A percentile compares a stretch with the other conserved stretches of the same genome.
Evolutionary conservation across 2,888 invertebrate species (phyloP).

Genomic region (Pollenia griseotomentosa): DNA sequence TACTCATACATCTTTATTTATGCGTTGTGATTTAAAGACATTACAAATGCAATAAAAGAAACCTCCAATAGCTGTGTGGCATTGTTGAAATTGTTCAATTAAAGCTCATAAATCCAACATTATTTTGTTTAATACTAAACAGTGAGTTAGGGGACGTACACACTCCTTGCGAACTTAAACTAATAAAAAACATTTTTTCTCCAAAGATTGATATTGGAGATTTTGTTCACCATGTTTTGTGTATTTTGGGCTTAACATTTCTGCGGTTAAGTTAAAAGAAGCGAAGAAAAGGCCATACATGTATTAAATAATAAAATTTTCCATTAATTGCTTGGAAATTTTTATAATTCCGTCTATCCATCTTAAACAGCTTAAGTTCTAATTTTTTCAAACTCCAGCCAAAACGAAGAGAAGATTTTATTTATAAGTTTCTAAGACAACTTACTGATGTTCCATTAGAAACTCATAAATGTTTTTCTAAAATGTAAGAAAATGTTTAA

Average conservation of each 20-base stretch:
- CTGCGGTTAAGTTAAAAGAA: background rate
- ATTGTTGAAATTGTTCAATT: conserved; percentile 34
- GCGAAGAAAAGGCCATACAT: background rate
- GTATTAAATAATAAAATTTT: background rate
- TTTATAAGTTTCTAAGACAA: background rate
- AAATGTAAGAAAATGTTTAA: no score
- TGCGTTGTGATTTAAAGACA: conserved; percentile 25
- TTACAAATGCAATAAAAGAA: conserved; percentile 51
- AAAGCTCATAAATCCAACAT: conserved; percentile 31
- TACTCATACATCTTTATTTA: conserved; percentile 12
- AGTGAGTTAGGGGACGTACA: no score
- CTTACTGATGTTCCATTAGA: no score
- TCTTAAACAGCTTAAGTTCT: conserved; percentile 26
- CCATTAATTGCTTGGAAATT: conserved; percentile 14
- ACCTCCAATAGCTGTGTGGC: conserved; percentile 14
- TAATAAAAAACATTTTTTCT: background rate
- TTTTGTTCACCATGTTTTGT: background rate
- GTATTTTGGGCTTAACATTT: background rate
- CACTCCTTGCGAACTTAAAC: conserved; percentile 13
- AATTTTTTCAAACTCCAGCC: background rate
- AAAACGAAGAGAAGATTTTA: background rate
- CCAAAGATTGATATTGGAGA: conserved; percentile 12
- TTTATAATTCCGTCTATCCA: background rate
- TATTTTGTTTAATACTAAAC: background rate
- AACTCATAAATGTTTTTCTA: no score